Conservation (phyloP, 1,140 invertebrate species). For the Whitmania pigra region DNA sequence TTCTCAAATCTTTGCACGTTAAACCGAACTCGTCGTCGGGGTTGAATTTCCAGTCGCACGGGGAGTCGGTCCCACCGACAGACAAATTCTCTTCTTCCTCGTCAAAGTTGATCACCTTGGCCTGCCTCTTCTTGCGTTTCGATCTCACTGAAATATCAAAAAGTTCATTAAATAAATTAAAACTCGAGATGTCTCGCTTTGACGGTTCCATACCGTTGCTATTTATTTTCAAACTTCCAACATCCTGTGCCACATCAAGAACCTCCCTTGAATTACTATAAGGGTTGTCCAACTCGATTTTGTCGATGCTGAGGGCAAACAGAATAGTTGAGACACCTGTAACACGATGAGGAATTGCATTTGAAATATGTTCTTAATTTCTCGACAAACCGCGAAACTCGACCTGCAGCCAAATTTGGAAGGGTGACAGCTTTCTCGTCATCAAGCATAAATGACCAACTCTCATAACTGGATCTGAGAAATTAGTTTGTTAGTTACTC, state of each 20-base stretch:
- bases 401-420: slow-evolving; percentile 68
- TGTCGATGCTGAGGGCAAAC: slow-evolving; percentile 79
- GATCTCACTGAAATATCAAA: slow-evolving; percentile 6
- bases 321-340: slow-evolving; percentile 67
- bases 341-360: slow-evolving; percentile 9
- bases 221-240: too few relatives aligned
- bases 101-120: slow-evolving; percentile 55
- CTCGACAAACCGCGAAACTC: background rate
- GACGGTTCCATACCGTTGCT: too few relatives aligned
- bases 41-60: too few relatives aligned
- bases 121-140: slow-evolving; percentile 45
- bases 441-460: slow-evolving; percentile 66
- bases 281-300: slow-evolving; percentile 56
- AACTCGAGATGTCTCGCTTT: background rate
- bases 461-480: slow-evolving; percentile 60
- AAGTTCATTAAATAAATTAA: background rate
- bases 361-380: too few relatives aligned
- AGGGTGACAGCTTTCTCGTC: slow-evolving; percentile 60
- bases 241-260: too few relatives aligned
- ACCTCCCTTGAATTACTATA: too few relatives aligned
- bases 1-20: too few relatives aligned
- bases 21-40: too few relatives aligned
- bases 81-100: slow-evolving; percentile 38
- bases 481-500: slow-evolving; percentile 20
- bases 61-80: too few relatives aligned